Conservation (phyloP, 2,113 vertebrate genomes). For the Alaudala cheleensis region DNA sequence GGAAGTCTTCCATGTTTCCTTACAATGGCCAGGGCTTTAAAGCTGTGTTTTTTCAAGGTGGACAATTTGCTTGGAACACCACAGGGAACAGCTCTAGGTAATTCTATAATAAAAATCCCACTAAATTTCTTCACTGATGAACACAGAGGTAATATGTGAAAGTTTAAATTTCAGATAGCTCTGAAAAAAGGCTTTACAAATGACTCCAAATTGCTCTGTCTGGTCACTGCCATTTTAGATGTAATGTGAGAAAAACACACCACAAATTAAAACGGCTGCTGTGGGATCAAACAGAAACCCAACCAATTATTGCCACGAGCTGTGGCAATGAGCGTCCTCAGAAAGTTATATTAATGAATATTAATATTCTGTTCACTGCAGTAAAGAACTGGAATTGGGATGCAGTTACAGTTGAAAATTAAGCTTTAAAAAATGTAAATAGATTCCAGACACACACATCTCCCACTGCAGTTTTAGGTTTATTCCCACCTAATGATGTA, state of each 20-base stretch:
- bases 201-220: not conserved
- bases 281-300: not conserved
- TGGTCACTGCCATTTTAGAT: not conserved
- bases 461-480: not conserved
- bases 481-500: not conserved
- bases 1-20: rapidly evolving
- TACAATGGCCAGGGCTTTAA: not conserved
- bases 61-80: not conserved
- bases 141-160: not conserved
- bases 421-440: not conserved
- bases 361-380: not conserved
- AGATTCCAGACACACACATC: not conserved
- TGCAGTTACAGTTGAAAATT: not conserved
- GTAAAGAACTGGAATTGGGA: not conserved
- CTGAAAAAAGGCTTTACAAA: not conserved
- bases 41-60: not conserved
- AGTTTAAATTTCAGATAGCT: not conserved
- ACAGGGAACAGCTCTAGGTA: not conserved
- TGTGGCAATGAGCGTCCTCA: not conserved
- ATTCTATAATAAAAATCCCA: not conserved
- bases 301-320: not conserved
- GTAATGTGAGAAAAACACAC: not conserved
- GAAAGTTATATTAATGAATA: not conserved
- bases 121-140: not conserved
- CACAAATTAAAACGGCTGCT: not conserved